Conservation (phyloP, 2,888 invertebrate genomes). For the Spisula subtruncata region DNA sequence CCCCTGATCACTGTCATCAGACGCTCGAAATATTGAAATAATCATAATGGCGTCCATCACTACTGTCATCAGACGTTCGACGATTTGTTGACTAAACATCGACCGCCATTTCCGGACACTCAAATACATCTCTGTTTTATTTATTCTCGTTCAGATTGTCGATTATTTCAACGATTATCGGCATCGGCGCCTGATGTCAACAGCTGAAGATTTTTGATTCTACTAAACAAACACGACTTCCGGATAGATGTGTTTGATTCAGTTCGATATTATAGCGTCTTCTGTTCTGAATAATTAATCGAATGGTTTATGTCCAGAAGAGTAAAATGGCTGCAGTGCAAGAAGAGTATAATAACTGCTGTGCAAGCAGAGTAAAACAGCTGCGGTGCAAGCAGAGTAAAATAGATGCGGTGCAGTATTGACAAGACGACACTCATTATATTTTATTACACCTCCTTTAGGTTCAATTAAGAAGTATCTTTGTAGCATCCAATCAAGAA, state of each 20-base stretch:
- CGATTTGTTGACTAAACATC: neutral
- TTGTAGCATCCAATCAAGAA: neutral
- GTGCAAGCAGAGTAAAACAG: no score
- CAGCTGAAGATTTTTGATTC: slow-evolving; percentile 27
- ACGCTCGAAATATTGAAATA: neutral
- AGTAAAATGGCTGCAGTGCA: neutral
- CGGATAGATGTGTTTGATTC: slow-evolving; percentile 21
- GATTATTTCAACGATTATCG: neutral
- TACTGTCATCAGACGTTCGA: neutral
- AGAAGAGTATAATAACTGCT: no score
- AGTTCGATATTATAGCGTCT: slow-evolving; percentile 25
- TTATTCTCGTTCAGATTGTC: neutral
- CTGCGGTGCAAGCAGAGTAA: no score
- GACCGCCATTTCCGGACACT: neutral
- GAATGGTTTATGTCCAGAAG: neutral
- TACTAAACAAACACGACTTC: slow-evolving; percentile 32
- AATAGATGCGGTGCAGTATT: neutral
- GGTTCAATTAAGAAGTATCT: slow-evolving; percentile 2
- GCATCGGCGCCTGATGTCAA: slow-evolving; percentile 26
- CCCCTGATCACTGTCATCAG: neutral
- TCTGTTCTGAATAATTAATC: slow-evolving; percentile 46
- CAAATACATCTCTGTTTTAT: neutral
- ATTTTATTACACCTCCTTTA: neutral
- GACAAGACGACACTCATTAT: neutral
- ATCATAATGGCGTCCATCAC: neutral